These are phyloP conservation scores for Nyctereutes procyonoides DNA, from an alignment of 2,113 vertebrate genomes.

Conservation along the genomic window DNA sequence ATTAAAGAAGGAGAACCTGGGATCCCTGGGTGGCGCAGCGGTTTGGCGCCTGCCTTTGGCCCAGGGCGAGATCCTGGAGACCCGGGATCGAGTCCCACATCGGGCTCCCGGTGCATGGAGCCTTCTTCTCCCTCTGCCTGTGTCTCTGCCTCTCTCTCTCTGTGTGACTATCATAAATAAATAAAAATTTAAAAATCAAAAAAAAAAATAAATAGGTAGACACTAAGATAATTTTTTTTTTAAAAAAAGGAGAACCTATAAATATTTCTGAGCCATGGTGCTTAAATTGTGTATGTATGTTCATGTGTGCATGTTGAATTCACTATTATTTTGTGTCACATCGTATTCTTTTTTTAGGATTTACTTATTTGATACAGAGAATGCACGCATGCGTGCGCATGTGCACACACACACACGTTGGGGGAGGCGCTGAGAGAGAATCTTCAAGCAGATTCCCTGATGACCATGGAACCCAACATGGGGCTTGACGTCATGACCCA, in stretches of 20 bases:
- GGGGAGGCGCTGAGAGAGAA: not conserved
- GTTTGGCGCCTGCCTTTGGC: too few relatives aligned
- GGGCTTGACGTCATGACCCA: not conserved
- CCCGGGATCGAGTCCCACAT: too few relatives aligned
- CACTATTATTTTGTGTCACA: not conserved
- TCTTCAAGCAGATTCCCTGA: not conserved
- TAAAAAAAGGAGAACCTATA: not conserved
- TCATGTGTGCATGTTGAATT: not conserved
- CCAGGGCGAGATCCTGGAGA: too few relatives aligned
- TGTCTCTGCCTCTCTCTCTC: too few relatives aligned
- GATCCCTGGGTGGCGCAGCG: too few relatives aligned
- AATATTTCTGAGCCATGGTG: not conserved
- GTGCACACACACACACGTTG: rapidly evolving
- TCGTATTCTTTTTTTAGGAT: not conserved
- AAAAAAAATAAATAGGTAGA: too few relatives aligned
- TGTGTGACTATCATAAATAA: too few relatives aligned
- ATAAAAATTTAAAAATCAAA: too few relatives aligned
- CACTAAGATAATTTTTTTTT: too few relatives aligned
- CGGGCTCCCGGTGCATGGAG: too few relatives aligned
- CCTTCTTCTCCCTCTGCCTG: too few relatives aligned
- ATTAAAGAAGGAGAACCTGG: not conserved
- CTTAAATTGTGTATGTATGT: not conserved
- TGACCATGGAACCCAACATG: not conserved
- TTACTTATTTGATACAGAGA: not conserved
- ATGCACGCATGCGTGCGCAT: too few relatives aligned